Percentiles rank a stretch among this genome's conserved stretches.
Conservation (phyloP, 2,888 invertebrate genomes). For the Dryobotodes eremita region DNA sequence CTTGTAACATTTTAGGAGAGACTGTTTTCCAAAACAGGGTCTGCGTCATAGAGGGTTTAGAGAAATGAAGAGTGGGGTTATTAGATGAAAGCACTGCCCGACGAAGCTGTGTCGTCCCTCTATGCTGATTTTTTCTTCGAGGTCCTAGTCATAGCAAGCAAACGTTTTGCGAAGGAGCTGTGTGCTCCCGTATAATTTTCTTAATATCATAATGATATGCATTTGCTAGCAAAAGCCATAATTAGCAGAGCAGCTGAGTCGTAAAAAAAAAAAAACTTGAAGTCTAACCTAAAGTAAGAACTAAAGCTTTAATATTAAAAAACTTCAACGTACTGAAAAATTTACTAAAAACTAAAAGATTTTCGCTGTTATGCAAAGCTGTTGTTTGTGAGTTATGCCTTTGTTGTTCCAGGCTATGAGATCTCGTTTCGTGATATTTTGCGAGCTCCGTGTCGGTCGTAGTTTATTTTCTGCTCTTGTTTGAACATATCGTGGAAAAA, state of each 20-base stretch:
- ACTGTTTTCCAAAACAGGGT: background rate
- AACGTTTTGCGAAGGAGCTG: background rate
- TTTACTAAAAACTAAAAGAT: conserved; percentile 5
- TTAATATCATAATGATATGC: background rate
- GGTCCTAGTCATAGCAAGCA: background rate
- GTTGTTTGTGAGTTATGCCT: conserved; percentile 50
- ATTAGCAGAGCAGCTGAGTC: background rate
- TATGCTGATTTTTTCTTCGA: background rate
- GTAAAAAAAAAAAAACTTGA: background rate
- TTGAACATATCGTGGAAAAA: conserved; percentile 38
- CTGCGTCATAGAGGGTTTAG: background rate
- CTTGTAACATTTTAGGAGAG: background rate
- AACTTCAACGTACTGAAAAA: conserved; percentile 27
- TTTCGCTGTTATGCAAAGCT: conserved; percentile 42
- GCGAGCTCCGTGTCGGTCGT: conserved; percentile 34
- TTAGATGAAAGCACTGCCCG: background rate
- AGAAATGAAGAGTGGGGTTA: background rate
- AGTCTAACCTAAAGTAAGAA: background rate
- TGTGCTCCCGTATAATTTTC: background rate
- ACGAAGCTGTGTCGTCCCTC: too few relatives aligned
- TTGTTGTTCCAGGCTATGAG: conserved; percentile 42
- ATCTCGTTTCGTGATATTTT: conserved; percentile 57
- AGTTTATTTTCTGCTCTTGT: conserved; percentile 45
- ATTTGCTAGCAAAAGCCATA: background rate
- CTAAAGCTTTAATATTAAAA: conserved; percentile 28